A percentile compares a stretch with the other conserved stretches of the same genome.
phyloP scores from a whole-genome alignment of 2,888 invertebrate genomes.

The Himalopsyche kuldschensis region DNA sequence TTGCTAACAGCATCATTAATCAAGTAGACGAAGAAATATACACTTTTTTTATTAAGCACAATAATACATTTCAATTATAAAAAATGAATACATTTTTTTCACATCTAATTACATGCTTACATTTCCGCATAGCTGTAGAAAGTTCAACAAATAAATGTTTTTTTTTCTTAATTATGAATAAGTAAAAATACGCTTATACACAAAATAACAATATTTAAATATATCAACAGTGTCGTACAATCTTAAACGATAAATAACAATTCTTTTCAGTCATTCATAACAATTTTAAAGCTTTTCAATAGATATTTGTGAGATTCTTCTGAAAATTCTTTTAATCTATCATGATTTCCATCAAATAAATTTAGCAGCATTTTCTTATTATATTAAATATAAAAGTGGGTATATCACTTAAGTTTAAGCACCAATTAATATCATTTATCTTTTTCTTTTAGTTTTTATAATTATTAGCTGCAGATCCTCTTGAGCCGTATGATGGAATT shows the following conservation, averaged over 20 bases:
- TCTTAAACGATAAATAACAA: not conserved
- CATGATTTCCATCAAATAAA: not conserved
- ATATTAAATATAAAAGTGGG: too few relatives aligned
- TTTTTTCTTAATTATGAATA: not conserved
- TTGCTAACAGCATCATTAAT: too few relatives aligned
- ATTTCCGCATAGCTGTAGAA: too few relatives aligned
- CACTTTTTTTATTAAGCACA: too few relatives aligned
- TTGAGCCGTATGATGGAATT: constrained; percentile 22
- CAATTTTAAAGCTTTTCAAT: not conserved
- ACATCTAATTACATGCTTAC: too few relatives aligned
- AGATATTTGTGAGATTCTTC: not conserved
- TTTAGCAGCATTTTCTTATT: too few relatives aligned
- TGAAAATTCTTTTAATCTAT: not conserved
- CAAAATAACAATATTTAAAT: not conserved
- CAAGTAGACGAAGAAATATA: too few relatives aligned
- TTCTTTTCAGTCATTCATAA: not conserved
- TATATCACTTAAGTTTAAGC: not conserved
- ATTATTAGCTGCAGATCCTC: not conserved
- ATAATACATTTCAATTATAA: too few relatives aligned
- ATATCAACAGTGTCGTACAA: not conserved
- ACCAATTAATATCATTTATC: not conserved
- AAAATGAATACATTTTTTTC: too few relatives aligned
- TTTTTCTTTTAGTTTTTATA: constrained; percentile 27
- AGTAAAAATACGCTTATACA: not conserved
- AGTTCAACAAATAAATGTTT: too few relatives aligned